phyloP scores from a whole-genome alignment of 2,113 vertebrate genomes.

The Forbesichthys agassizii region DNA sequence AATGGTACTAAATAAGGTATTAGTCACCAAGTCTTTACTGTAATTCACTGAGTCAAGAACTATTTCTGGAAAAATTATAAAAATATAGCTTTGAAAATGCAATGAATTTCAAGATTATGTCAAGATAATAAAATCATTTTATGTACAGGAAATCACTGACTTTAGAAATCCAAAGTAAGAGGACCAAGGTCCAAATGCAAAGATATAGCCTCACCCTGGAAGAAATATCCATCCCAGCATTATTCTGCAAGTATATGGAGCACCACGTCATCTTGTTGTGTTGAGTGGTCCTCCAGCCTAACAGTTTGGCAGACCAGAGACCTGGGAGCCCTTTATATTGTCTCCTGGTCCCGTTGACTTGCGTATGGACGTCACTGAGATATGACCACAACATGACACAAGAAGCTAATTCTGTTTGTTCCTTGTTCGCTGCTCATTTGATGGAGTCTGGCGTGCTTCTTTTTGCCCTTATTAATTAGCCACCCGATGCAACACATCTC shows the following conservation, averaged over 20 bases:
- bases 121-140: not conserved
- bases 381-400: constrained; percentile 12
- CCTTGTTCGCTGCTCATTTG: constrained; percentile 24
- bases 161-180: not conserved
- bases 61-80: not conserved
- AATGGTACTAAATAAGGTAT: too few species aligned
- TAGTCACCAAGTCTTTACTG: too few species aligned
- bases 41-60: not conserved
- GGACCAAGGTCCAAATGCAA: not conserved
- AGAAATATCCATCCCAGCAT: constrained; percentile 37
- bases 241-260: constrained; percentile 27
- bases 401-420: constrained; percentile 1
- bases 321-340: constrained; percentile 46
- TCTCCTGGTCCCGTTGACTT: not conserved
- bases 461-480: constrained; percentile 49
- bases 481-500: constrained; percentile 48
- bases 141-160: too few species aligned
- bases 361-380: constrained; percentile 40
- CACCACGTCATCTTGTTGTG: constrained; percentile 46
- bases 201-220: constrained; percentile 51
- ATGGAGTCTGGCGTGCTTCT: not conserved
- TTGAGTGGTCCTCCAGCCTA: constrained; percentile 24
- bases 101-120: not conserved
- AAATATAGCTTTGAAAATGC: not conserved
- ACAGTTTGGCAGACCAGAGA: not conserved